Evolutionary conservation across 1,140 invertebrate species (phyloP), one percentile per base, ranked within the genome.

Genomic region (Ctenoplectra terminalis): DNA sequence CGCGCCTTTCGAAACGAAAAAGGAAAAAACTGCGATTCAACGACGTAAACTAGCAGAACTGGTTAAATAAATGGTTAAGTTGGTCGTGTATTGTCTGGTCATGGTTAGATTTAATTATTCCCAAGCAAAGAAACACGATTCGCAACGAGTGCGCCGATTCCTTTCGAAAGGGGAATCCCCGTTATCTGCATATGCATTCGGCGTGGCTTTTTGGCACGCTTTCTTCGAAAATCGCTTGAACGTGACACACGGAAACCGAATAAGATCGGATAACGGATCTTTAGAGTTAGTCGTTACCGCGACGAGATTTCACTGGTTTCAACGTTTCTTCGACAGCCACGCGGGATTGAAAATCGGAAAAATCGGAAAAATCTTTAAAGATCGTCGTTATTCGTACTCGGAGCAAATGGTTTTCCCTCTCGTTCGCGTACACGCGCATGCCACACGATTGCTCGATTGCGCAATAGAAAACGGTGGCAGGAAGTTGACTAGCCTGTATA

Each of bases 141-240:
- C 67, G 64, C 58, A 17, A 48, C n/a, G 48, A 20, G 31, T 26
- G 78, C 29, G 31, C 37, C 50, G 26, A 76, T 85, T 72, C 17
- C 46, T 60, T 17, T 40, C 34, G 2, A 23, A 23, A 56, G 64
- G 34, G 63, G 58, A 60, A 70, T 63, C 60, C 76, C 81, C 85
- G 86, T 87, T 87, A 87, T 70, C 82, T 77, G 63, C 50, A 84
- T 84, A 81, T 13, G 71, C 83, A 86, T 83, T 83, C 84, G 64
- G 54, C 56, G 50, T 64, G 40, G 31, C 64, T 58, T 86, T 86
- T 87, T 87, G 85, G 73, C 85, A 87, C 56, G 82, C 56, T 84
- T 60, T 84, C 67, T 61, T 87, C 72, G 78, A 84, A 87, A 87
- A 87, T 82, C 80, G 73, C 74, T 72, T 64, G 26, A 40, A 40